Base-by-base conservation (phyloP, 1,140 invertebrate species). In the Lepidostoma basale region DNA sequence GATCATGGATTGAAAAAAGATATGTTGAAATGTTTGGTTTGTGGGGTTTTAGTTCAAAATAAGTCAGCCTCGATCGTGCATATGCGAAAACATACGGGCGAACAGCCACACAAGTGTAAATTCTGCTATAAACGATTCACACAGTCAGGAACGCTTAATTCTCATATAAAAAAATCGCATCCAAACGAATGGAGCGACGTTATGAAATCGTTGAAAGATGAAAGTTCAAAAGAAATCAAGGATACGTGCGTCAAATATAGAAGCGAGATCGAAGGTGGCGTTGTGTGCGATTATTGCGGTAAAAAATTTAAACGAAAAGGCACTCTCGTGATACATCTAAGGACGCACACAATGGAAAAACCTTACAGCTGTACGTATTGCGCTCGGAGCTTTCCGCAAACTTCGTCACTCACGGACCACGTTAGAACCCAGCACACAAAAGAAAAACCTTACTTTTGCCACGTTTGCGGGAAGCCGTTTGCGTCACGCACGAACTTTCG, bases 401-500 rank as follows among this genome's bases (percentile, higher is more conserved):
- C 36, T 6, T 14, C 36, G 25, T 40, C 39, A n/a, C 10, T 40
- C 12, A 40, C 26, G 25, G 22, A 40, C 25, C 56, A 60, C 8
- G n/a, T 60, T 0, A 40, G 56, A 1, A 39, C 39, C 6, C 56
- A 26, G 3, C 56, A 60, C 10, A 60, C 56, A 5, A 8, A 1
- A 14, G 56, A 60, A 60, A 42, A 44, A 60, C 56, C 36, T 5
- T 60, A 14, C 20, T 60, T 25, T 25, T 60, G 56, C 39, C 39
- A 60, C 20, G 14, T 60, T 10, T 60, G 56, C 5, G 56, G 36
- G n/a, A 60, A 60, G 23, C 8, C 39, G 1, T 60, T 60, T 42
- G 1, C 39, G n/a, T n/a, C 56, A 14, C 10, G 39, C 5, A 60
- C 18, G 4, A 18, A 26, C 14, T 60, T 60, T 4, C 3, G 36